phyloP scores from a whole-genome alignment of 1,140 invertebrate species.

The Gryllus bimaculatus region DNA sequence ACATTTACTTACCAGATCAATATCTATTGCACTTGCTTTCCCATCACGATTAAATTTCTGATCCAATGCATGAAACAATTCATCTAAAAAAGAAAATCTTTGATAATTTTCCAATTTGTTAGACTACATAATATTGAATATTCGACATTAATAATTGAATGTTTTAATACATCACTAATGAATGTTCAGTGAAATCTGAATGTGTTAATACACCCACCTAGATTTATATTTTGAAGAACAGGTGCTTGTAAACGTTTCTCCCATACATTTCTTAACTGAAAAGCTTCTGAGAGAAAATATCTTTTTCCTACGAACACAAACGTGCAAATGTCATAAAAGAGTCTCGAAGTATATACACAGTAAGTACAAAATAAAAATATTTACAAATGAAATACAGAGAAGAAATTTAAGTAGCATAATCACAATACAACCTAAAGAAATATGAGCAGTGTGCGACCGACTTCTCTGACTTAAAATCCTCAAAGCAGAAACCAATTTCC shows the following conservation, averaged over 20 bases:
- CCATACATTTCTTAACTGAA: conserved; percentile 57
- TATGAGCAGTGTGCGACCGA: neutral
- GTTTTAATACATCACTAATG: neutral
- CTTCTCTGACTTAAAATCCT: neutral
- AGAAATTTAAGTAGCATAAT: neutral
- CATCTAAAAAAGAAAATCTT: conserved; percentile 27
- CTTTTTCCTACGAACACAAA: conserved; percentile 24
- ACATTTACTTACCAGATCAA: conserved; percentile 51
- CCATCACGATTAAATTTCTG: conserved; percentile 42
- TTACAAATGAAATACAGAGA: neutral
- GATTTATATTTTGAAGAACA: conserved; percentile 50
- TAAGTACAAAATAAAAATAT: neutral
- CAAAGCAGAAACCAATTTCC: neutral
- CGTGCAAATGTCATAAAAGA: neutral
- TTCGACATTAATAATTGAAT: neutral
- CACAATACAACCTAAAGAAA: neutral
- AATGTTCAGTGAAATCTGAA: neutral
- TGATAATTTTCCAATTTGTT: neutral
- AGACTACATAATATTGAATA: neutral
- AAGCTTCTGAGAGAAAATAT: conserved; percentile 52
- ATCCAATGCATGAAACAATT: conserved; percentile 54
- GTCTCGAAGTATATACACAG: neutral
- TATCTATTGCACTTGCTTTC: conserved; percentile 55
- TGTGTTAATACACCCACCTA: conserved; percentile 26
- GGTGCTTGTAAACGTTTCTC: conserved; percentile 46